Percentiles rank a stretch among this genome's conserved stretches.
These are phyloP conservation scores for Tokudaia tokunoshimensis DNA, from an alignment of 2,797 vertebrate genomes.

Conservation along the genomic window DNA sequence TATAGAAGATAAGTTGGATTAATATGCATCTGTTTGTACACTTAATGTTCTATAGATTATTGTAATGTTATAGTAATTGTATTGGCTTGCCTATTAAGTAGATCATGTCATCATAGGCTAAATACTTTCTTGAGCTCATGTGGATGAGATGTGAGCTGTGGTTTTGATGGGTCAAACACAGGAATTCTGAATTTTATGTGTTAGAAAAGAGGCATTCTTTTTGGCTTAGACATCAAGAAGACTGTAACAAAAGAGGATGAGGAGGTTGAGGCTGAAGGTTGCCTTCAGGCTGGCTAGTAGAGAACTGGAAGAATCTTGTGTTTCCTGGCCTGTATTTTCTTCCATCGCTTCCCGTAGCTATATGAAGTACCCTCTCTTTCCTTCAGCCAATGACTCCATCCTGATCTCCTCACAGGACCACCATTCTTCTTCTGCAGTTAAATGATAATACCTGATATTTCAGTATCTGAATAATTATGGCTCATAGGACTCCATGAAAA, in stretches of 20 bases:
- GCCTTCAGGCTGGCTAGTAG: neutral
- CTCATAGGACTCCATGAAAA: neutral
- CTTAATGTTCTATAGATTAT: neutral
- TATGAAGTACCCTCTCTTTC: neutral
- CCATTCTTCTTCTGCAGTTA: neutral
- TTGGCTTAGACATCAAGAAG: neutral
- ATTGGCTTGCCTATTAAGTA: neutral
- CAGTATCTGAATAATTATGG: neutral
- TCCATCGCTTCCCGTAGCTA: rapidly evolving
- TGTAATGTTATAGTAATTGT: slow-evolving; percentile 23
- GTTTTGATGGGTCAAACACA: rapidly evolving
- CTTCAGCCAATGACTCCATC: neutral
- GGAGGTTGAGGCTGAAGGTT: neutral
- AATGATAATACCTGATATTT: neutral
- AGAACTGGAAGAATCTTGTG: neutral
- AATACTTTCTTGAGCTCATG: neutral
- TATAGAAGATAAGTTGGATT: neutral
- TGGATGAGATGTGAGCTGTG: neutral
- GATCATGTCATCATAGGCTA: neutral
- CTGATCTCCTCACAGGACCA: rapidly evolving
- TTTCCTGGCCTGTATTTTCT: neutral
- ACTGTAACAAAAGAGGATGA: neutral
- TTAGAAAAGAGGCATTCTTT: neutral
- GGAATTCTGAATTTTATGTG: neutral
- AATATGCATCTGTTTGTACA: neutral